phyloP scores from a whole-genome alignment of 2,797 vertebrate species.

The Sebastes goodei region DNA sequence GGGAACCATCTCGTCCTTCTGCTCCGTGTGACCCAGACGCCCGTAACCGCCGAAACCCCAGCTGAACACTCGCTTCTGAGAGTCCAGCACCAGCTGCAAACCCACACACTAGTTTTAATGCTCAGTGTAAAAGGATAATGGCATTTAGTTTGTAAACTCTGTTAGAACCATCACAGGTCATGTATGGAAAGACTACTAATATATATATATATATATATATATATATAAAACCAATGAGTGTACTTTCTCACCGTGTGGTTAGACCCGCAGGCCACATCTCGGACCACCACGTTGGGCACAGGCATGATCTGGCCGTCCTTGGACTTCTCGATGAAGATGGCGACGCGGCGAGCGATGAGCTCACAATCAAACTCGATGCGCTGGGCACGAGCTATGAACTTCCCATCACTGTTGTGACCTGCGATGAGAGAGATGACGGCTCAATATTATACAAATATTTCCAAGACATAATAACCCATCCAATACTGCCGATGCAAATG shows the following conservation, averaged over 20 bases:
- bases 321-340: constrained; percentile 97
- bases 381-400: constrained; percentile 95
- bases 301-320: constrained; percentile 95
- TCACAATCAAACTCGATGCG: constrained; percentile 98
- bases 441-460: not conserved
- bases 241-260: constrained; percentile 90
- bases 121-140: not conserved
- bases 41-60: constrained; percentile 98
- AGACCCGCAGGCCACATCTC: constrained; percentile 91
- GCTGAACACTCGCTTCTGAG: constrained; percentile 96
- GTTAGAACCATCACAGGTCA: not conserved
- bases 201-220: no score
- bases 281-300: constrained; percentile 93
- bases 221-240: not conserved
- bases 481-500: not conserved
- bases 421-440: not conserved
- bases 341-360: constrained; percentile 91
- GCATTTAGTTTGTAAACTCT: not conserved
- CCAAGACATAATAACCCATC: not conserved
- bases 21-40: constrained; percentile 93
- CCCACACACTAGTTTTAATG: not conserved
- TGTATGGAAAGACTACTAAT: not conserved
- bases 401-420: constrained; percentile 98
- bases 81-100: constrained; percentile 91
- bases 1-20: constrained; percentile 97